phyloP scores from a whole-genome alignment of 2,888 invertebrate species.

The Microctonus brassicae region DNA sequence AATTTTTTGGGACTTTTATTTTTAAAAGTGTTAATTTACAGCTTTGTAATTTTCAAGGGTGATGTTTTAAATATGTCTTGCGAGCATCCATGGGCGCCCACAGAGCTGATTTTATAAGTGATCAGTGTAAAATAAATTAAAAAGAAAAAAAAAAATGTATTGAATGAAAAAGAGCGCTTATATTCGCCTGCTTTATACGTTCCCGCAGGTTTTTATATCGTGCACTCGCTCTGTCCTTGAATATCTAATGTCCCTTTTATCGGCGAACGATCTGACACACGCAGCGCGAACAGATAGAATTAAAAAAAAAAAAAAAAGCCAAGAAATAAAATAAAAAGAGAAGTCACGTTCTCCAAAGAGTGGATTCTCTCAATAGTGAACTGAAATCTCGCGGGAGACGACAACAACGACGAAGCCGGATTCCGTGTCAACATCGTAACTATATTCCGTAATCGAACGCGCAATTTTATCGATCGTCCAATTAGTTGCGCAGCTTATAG shows the following conservation, averaged over 20 bases:
- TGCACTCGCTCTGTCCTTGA: conserved; percentile 48
- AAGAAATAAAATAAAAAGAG: conserved; percentile 17
- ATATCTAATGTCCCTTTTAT: conserved; percentile 44
- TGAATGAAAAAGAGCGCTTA: conserved; percentile 13
- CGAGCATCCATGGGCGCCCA: too few relatives aligned
- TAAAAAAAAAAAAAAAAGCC: conserved; percentile 4
- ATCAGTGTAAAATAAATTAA: background rate
- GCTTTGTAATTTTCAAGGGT: background rate
- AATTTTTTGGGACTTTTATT: background rate
- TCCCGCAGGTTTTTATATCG: conserved; percentile 40
- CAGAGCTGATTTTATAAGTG: background rate
- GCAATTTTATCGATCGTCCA: conserved; percentile 34
- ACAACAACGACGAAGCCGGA: conserved; percentile 27
- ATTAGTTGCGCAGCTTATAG: conserved; percentile 28
- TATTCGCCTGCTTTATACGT: background rate
- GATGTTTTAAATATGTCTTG: background rate
- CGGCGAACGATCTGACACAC: conserved; percentile 41
- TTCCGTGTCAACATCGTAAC: conserved; percentile 36
- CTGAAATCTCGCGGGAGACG: conserved; percentile 30
- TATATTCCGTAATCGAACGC: conserved; percentile 36
- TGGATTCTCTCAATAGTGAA: background rate
- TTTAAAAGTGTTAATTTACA: background rate
- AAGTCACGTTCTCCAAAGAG: background rate
- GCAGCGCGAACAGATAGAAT: conserved; percentile 23
- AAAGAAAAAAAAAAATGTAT: background rate